Conservation (phyloP, 2,888 invertebrate genomes). For the Aphidoletes aphidimyza region DNA sequence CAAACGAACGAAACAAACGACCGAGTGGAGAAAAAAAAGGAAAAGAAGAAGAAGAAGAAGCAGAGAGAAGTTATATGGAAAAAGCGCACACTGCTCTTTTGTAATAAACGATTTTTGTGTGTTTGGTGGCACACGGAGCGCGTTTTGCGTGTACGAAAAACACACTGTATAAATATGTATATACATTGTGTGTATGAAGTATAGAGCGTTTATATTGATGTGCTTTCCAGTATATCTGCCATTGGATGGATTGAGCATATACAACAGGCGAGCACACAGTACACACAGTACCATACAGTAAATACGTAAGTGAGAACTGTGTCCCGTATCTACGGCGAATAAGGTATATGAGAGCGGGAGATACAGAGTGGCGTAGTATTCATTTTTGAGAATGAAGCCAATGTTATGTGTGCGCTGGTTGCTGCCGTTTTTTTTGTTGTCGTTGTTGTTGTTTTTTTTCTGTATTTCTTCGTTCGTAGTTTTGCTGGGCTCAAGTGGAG, state of each 20-base stretch:
- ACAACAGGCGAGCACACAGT: neutral
- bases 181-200: neutral
- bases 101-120: slow-evolving; percentile 13
- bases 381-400: slow-evolving; percentile 38
- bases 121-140: neutral
- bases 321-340: slow-evolving; percentile 45
- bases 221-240: slow-evolving; percentile 28
- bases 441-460: neutral
- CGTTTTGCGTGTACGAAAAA: slow-evolving; percentile 21
- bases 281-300: too few relatives aligned
- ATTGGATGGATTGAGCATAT: neutral
- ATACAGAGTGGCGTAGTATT: slow-evolving; percentile 17
- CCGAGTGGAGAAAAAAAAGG: neutral
- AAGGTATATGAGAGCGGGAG: slow-evolving; percentile 14
- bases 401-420: neutral
- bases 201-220: slow-evolving; percentile 36
- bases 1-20: neutral
- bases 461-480: too few relatives aligned
- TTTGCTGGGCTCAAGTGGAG: neutral
- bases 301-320: neutral
- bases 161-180: neutral
- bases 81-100: slow-evolving; percentile 49
- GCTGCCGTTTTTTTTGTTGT: neutral
- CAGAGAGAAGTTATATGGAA: neutral
- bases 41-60: neutral